A percentile compares a stretch with the other conserved stretches of the same genome.
Conservation (phyloP, 2,888 invertebrate genomes). For the Ectemnius lituratus region DNA sequence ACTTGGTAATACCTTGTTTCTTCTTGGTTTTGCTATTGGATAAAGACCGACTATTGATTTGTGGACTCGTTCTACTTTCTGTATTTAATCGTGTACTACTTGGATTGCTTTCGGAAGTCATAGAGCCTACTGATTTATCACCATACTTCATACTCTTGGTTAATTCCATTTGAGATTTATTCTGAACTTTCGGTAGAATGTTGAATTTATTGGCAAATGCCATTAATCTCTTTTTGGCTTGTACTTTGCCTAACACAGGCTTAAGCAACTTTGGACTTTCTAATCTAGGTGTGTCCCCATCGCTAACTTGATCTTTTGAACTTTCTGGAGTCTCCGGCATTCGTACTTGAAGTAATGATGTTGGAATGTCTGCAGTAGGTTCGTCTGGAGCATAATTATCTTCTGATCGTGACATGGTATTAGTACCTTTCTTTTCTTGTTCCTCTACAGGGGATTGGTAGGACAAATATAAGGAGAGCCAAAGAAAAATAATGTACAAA, state of each 20-base stretch:
- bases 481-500: neutral
- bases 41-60: constrained; percentile 35
- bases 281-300: constrained; percentile 61
- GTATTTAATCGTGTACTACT: constrained; percentile 53
- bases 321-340: constrained; percentile 70
- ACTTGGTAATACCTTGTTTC: constrained; percentile 57
- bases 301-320: constrained; percentile 61
- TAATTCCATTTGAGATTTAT: constrained; percentile 42
- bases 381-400: constrained; percentile 58
- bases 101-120: constrained; percentile 41
- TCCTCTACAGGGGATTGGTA: constrained; percentile 17
- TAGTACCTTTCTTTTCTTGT: constrained; percentile 28
- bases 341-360: constrained; percentile 63
- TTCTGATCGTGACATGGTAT: constrained; percentile 44
- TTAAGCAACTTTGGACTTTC: constrained; percentile 71
- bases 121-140: constrained; percentile 34
- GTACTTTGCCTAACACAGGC: constrained; percentile 75
- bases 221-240: constrained; percentile 76
- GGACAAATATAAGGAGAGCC: neutral
- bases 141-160: constrained; percentile 38
- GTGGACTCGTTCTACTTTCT: constrained; percentile 43
- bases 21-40: constrained; percentile 48
- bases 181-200: constrained; percentile 64
- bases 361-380: constrained; percentile 50
- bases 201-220: constrained; percentile 75